These are phyloP conservation scores for Montipora sp. DNA, from an alignment of 64 coral and sea anemone species.

Conservation along the genomic window DNA sequence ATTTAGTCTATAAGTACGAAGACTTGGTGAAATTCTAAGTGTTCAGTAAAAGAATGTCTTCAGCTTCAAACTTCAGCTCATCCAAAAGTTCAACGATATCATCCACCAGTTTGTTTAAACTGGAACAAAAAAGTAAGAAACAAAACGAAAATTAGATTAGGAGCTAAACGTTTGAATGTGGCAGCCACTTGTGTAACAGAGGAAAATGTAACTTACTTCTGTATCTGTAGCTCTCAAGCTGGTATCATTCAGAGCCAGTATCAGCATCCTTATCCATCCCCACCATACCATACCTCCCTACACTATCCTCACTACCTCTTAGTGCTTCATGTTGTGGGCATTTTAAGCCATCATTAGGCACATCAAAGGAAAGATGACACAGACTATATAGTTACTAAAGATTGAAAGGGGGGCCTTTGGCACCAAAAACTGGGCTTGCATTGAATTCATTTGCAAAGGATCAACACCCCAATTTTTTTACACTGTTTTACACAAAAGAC, in stretches of 20 bases:
- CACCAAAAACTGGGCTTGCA: too few species aligned
- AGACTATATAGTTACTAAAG: too few species aligned
- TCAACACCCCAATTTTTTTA: background rate
- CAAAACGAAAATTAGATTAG: background rate
- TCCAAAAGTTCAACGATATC: slow-evolving; percentile 65
- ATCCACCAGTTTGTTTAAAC: slow-evolving; percentile 52
- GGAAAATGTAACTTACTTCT: background rate
- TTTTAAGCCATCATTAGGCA: too few species aligned
- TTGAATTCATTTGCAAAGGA: background rate
- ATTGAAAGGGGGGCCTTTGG: too few species aligned
- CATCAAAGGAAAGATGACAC: too few species aligned
- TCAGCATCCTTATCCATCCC: too few species aligned
- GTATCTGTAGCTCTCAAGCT: too few species aligned
- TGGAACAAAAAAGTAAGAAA: slow-evolving; percentile 9
- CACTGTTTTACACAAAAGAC: background rate
- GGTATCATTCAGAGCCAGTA: too few species aligned
- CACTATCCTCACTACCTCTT: too few species aligned
- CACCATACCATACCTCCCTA: too few species aligned
- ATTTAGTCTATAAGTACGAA: background rate
- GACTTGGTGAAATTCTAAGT: background rate
- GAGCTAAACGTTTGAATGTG: too few species aligned
- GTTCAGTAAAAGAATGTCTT: slow-evolving; percentile 57
- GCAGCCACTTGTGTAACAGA: background rate
- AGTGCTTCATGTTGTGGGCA: too few species aligned
- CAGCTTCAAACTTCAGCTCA: slow-evolving; percentile 71